phyloP scores from a whole-genome alignment of 2,113 vertebrate genomes.

The Muscicapa adusta region DNA sequence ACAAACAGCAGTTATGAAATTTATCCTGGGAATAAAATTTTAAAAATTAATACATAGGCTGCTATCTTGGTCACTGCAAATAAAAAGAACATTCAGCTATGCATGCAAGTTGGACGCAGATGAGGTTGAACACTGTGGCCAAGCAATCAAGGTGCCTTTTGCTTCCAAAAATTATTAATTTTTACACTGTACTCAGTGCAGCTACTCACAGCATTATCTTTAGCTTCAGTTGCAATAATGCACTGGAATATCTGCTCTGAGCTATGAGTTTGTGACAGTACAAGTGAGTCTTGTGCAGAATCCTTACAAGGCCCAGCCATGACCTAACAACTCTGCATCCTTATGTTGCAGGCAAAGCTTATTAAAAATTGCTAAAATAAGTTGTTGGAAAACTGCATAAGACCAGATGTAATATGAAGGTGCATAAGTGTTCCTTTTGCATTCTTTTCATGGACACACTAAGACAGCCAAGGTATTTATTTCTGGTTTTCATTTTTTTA shows the following conservation, averaged over 20 bases:
- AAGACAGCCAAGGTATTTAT: not conserved
- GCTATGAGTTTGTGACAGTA: not conserved
- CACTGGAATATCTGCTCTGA: not conserved
- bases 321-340: not conserved
- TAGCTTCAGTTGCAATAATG: not conserved
- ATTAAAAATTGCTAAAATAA: not conserved
- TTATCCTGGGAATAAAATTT: not conserved
- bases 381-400: not conserved
- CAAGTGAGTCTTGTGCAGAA: not conserved
- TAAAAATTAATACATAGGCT: not conserved
- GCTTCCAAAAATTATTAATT: not conserved
- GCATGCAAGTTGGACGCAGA: not conserved
- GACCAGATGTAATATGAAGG: not conserved
- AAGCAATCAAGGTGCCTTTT: not conserved
- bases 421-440: rapidly evolving
- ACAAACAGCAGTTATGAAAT: not conserved
- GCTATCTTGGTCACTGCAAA: not conserved
- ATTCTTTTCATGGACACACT: not conserved
- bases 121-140: not conserved
- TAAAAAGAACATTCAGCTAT: not conserved
- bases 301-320: not conserved
- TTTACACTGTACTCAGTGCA: not conserved
- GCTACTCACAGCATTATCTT: not conserved
- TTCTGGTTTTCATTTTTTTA: not conserved
- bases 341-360: not conserved